Base-by-base conservation (phyloP, 2,797 vertebrate species). In the Sebastes minor region DNA sequence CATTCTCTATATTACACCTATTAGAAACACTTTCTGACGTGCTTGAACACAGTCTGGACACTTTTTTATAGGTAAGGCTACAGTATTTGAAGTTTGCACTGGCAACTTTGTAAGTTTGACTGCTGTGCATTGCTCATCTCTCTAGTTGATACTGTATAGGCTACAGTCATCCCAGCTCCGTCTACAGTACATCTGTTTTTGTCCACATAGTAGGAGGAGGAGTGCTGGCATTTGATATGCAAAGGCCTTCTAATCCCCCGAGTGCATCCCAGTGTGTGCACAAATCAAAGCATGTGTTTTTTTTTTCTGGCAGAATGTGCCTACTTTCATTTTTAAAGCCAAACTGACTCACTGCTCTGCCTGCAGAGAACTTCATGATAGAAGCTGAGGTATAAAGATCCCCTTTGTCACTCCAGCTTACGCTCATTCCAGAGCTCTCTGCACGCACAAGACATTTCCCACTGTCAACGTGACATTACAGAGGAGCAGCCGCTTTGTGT, bases 141-240 rank as follows among this genome's bases (percentile, higher is more conserved):
- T 82, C 18, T 27, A 20, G 75, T 83, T 81, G 35, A 85, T 80
- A 55, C 60, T 72, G 85, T 70, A 20, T 20, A 79, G 74, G 72
- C 64, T 59, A 35, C 70, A 81, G 57, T 87, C 85, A 87, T 83
- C 76, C 23, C 55, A 53, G 62, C 70, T 76, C 73, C 25, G 23
- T 76, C 66, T 60, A 42, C 57, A 74, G 71, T 87, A 63, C 76
- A 78, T 91, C 88, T 92, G 86, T 91, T 91, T 92, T 78, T 55
- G 82, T 91, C 76, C 74, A 86, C 71, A 78, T 60, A 75, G 92
- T 87, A 82, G 92, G 89, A 93, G 91, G 88, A 91, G 78, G 81
- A 89, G 83, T 76, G 6, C 79, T 92, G 87, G 87, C 89, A 92
- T 92, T 91, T 91, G 88, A 91, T 90, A 91, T 89, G 89, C 87